Percentiles rank a stretch among this genome's conserved stretches.
Conservation (phyloP, 2,113 vertebrate genomes). For the Henicopernis longicauda region DNA sequence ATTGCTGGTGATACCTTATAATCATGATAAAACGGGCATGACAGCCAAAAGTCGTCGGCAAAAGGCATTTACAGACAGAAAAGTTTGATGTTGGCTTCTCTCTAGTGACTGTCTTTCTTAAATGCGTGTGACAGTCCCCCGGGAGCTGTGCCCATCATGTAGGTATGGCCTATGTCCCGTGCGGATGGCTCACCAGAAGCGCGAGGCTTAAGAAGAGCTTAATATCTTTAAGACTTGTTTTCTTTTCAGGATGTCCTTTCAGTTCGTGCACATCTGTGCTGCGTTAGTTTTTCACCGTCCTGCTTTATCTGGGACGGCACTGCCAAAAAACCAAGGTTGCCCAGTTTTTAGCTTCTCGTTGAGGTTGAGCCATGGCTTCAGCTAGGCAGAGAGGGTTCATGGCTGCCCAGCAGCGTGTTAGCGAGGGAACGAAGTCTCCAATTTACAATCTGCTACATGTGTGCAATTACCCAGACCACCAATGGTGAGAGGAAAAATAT, state of each 20-base stretch:
- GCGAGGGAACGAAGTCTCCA: conserved; percentile 56
- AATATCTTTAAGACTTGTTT: conserved; percentile 43
- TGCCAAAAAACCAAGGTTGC: conserved; percentile 66
- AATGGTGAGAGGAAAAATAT: conserved; percentile 63
- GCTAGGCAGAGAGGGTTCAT: conserved; percentile 12
- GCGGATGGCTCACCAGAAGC: background rate
- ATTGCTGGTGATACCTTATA: background rate
- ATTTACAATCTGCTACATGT: conserved; percentile 73
- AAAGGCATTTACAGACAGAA: background rate
- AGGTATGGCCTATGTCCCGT: background rate
- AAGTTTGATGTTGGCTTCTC: background rate
- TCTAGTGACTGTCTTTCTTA: background rate
- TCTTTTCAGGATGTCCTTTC: conserved; percentile 42
- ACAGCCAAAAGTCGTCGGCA: background rate
- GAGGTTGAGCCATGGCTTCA: conserved; percentile 61
- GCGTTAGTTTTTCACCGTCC: conserved; percentile 59
- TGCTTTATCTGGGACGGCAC: conserved; percentile 53
- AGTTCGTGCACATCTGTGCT: conserved; percentile 71
- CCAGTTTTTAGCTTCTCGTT: conserved; percentile 68
- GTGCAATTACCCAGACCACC: conserved; percentile 78
- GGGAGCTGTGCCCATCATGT: background rate
- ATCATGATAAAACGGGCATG: background rate
- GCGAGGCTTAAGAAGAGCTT: conserved; percentile 29
- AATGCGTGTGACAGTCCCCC: background rate
- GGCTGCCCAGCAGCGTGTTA: conserved; percentile 52